Evolutionary conservation across 1,140 invertebrate species (phyloP).

Genomic region (Drosophila busckii): DNA sequence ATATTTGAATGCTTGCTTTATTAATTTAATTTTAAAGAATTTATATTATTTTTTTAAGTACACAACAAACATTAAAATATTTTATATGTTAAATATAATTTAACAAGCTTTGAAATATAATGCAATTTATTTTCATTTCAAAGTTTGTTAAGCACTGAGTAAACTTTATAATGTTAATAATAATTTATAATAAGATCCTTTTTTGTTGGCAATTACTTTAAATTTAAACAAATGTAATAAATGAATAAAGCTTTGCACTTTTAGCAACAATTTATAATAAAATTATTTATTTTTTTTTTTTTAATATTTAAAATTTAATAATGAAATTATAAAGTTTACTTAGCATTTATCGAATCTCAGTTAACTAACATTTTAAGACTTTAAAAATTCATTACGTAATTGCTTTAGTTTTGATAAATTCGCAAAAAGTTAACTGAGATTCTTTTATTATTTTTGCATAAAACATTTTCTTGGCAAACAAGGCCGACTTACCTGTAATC

Average conservation of each 20-base stretch:
- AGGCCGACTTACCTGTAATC: slow-evolving; percentile 91
- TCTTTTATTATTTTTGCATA: neutral
- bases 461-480: slow-evolving; percentile 58
- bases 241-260: too few species aligned
- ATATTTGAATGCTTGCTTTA: too few species aligned
- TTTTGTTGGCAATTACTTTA: too few species aligned
- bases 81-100: too few species aligned
- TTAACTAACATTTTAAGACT: neutral
- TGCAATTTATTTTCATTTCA: neutral
- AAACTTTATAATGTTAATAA: slow-evolving; percentile 29
- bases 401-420: slow-evolving; percentile 20
- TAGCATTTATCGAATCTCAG: too few species aligned
- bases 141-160: slow-evolving; percentile 5
- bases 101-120: too few species aligned
- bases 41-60: too few species aligned
- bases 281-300: neutral
- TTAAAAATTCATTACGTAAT: slow-evolving; percentile 22
- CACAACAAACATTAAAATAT: too few species aligned
- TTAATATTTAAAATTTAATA: neutral
- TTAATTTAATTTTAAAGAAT: neutral
- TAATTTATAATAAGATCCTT: too few species aligned
- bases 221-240: too few species aligned
- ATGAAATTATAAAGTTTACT: neutral
- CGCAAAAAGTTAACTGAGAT: slow-evolving; percentile 15
- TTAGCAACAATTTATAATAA: too few species aligned